Percentiles rank a stretch among this genome's conserved stretches.
Conservation (phyloP, 2,797 vertebrate genomes). For the Pipistrellus pipistrellus region DNA sequence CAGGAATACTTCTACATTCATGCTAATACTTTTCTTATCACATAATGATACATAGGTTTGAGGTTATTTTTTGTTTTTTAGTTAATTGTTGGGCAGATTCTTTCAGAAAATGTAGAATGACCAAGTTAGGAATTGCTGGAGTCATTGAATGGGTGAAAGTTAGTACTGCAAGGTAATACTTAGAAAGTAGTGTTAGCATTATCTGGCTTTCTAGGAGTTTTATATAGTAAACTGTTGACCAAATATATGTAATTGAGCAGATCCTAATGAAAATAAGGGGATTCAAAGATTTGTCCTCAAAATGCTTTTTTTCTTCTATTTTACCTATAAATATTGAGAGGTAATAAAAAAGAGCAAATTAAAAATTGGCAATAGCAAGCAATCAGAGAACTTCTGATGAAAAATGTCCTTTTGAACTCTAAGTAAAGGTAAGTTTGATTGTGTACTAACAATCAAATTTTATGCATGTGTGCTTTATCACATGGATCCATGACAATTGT, state of each 20-base stretch:
- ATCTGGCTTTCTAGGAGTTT: background rate
- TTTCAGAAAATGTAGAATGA: conserved; percentile 38
- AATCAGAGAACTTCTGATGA: conserved; percentile 9
- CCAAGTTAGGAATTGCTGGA: background rate
- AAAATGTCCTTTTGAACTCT: conserved; percentile 46
- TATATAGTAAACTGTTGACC: conserved; percentile 36
- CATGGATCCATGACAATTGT: background rate
- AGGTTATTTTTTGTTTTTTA: background rate
- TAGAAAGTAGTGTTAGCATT: background rate
- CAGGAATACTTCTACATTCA: conserved; percentile 61
- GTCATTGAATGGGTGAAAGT: background rate
- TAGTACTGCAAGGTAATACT: background rate
- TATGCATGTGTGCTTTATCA: background rate
- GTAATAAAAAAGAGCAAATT: background rate
- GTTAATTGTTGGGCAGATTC: background rate
- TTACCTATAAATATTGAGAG: background rate
- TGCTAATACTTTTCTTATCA: conserved; percentile 61
- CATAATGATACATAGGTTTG: background rate
- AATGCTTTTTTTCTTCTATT: background rate
- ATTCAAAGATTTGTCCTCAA: background rate
- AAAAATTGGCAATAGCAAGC: conserved; percentile 27
- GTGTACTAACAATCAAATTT: background rate
- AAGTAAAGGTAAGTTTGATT: conserved; percentile 35
- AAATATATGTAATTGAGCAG: background rate
- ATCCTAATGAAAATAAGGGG: background rate